phyloP scores from a whole-genome alignment of 2,797 vertebrate species.

The Crenichthys baileyi region DNA sequence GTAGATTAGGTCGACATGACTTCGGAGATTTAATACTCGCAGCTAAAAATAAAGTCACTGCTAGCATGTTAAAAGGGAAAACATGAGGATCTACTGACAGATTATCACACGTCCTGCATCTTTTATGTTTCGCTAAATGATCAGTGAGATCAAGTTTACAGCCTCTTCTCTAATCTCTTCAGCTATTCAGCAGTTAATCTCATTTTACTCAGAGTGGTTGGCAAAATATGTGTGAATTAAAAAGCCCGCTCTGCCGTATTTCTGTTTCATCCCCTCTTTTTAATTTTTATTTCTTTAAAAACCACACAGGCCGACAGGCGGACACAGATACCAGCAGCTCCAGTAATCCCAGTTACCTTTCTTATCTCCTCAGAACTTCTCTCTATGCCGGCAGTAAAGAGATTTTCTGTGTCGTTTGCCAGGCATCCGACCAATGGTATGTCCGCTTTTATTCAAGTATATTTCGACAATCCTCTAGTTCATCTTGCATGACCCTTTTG shows the following conservation, averaged over 20 bases:
- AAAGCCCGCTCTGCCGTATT: slow-evolving; percentile 10
- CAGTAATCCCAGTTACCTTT: slow-evolving; percentile 87
- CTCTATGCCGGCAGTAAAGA: slow-evolving; percentile 99
- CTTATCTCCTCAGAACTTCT: slow-evolving; percentile 99
- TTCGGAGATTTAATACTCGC: not conserved
- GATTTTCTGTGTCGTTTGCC: slow-evolving; percentile 99
- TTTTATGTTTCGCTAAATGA: not conserved
- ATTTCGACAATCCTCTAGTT: slow-evolving; percentile 76
- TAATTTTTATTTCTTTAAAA: not conserved
- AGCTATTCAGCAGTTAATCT: slow-evolving; percentile 2
- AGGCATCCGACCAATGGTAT: slow-evolving; percentile 99
- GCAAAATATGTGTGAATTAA: slow-evolving; percentile 38
- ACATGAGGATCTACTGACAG: not conserved
- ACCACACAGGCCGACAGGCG: slow-evolving; percentile 33
- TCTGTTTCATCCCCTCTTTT: not conserved
- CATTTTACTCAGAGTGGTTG: slow-evolving; percentile 25
- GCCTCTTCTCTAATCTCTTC: not conserved
- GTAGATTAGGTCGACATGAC: not conserved
- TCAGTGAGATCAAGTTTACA: not conserved
- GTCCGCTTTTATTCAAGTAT: slow-evolving; percentile 90
- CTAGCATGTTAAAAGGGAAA: too few species aligned
- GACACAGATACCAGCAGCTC: slow-evolving; percentile 44
- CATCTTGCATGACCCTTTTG: slow-evolving; percentile 80
- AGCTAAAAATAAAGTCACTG: too few species aligned
- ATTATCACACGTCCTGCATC: not conserved